Percentiles rank a stretch among this genome's conserved stretches.
Evolutionary conservation across 35 echinoderm and acorn worm genomes (phyloP).

Genomic region (Strongylocentrotus purpuratus): DNA sequence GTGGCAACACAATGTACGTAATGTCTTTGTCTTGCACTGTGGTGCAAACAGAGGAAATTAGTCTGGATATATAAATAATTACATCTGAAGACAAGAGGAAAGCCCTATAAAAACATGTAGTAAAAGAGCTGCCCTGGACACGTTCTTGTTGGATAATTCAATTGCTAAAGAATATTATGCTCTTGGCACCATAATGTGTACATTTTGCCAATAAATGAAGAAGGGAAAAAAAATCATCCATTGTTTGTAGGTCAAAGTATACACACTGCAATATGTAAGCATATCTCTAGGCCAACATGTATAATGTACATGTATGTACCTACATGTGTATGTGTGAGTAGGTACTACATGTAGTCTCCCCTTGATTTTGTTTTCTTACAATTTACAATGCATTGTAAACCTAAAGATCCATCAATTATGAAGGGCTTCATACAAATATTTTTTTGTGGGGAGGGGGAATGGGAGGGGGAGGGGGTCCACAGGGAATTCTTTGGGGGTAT

Average conservation of each 20-base stretch:
- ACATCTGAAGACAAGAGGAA: neutral
- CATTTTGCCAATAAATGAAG: neutral
- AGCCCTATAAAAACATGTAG: neutral
- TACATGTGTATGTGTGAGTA: no score
- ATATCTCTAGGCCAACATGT: no score
- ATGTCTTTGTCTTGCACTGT: slow-evolving; percentile 10
- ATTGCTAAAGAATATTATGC: neutral
- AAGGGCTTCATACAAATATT: no score
- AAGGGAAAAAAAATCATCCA: neutral
- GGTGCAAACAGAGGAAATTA: neutral
- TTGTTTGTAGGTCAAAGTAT: neutral
- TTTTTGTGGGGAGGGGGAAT: no score
- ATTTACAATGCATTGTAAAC: no score
- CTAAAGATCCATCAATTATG: no score
- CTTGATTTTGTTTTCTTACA: no score
- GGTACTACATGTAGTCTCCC: no score
- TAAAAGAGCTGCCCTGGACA: neutral
- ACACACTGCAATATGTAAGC: neutral
- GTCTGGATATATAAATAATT: neutral
- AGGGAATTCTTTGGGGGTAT: no score
- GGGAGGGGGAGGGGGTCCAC: no score
- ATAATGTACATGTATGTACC: no score
- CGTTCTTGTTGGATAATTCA: neutral
- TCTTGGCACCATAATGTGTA: neutral
- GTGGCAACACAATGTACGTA: neutral